Conservation (phyloP, 2,797 vertebrate species). For the Lagodon rhomboides region DNA sequence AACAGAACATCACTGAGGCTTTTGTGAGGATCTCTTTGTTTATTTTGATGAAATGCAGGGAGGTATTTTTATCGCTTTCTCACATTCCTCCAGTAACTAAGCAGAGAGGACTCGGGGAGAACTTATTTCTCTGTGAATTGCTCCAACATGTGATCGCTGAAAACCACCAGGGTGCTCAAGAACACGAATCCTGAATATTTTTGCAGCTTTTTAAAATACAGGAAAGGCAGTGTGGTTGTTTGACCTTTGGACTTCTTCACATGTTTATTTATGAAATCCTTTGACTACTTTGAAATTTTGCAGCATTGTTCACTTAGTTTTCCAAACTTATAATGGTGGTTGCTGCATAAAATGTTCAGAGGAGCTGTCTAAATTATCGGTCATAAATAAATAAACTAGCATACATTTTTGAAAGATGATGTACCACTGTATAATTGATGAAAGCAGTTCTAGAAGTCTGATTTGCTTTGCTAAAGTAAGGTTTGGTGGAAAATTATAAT, state of each 20-base stretch:
- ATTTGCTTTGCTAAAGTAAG: constrained; percentile 21
- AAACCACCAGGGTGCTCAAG: constrained; percentile 53
- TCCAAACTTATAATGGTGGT: constrained; percentile 30
- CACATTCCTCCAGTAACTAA: constrained; percentile 55
- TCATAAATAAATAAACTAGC: constrained; percentile 35
- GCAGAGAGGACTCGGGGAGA: constrained; percentile 30
- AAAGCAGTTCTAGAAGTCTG: not conserved
- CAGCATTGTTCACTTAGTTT: constrained; percentile 44
- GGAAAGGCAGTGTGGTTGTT: constrained; percentile 61
- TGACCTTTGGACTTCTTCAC: constrained; percentile 63
- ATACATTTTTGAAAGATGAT: constrained; percentile 15
- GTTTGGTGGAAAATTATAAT: not conserved
- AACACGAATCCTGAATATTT: constrained; percentile 63
- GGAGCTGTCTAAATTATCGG: constrained; percentile 21
- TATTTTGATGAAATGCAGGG: constrained; percentile 67
- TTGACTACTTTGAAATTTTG: constrained; percentile 53
- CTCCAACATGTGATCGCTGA: constrained; percentile 69
- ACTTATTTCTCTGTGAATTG: constrained; percentile 60
- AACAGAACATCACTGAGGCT: constrained; percentile 55
- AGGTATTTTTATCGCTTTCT: constrained; percentile 62
- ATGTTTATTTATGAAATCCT: constrained; percentile 74
- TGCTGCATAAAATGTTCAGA: constrained; percentile 32
- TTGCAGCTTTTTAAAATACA: constrained; percentile 65
- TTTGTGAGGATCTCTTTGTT: constrained; percentile 69
- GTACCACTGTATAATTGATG: constrained; percentile 3